Evolutionary conservation across 2,113 vertebrate genomes (phyloP), one percentile per base, ranked within the genome.

Genomic region (Sinocyclocheilus rhinocerous): DNA sequence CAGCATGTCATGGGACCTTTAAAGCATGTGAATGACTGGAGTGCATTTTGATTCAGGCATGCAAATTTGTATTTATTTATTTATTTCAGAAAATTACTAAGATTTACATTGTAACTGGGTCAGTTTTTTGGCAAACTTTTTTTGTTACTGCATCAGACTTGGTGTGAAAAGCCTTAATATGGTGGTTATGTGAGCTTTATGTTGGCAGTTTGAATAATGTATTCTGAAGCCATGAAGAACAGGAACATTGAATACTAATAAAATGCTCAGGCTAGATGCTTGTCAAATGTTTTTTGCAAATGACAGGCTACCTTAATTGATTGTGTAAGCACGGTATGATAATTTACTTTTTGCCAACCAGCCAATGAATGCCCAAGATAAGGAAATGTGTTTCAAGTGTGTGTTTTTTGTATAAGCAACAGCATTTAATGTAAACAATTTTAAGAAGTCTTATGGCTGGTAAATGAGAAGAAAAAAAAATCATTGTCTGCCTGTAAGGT

Each of bases 31-130:
- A 72, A 72, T 72, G 33, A 39, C 8, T 1, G 69, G 33, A 72
- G 69, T 72, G 69, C 69, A 72, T 72, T 72, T 72, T 72, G 9
- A 39, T 72, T 39, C 16, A 72, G 69, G 69, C 69, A 72, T 72
- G 69, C 8, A 72, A 22, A 11, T 22, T 22, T 55, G 29, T 33
- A 33, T 33, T 33, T 9, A 1, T 33, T 33, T 9, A 1, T 33
- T 29, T 33, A 20, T 36, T 70, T 26, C 13, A 69, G 15, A 18
- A 36, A 69, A 69, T 69, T 69, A 0, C 29, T 33, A 39, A 39
- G 69, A 72, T 70, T 36, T 70, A 33, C 16, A 10, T 20, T 36
- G 15, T 61, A 33, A n/a, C 22, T 59, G 0, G 5, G 55, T 15
- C 63, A 6, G 7, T 70, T 70, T 70, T 8, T 70, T 70, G 9